These are phyloP conservation scores for Ooceraea biroi DNA, from an alignment of 1,140 invertebrate species.

Conservation along the genomic window DNA sequence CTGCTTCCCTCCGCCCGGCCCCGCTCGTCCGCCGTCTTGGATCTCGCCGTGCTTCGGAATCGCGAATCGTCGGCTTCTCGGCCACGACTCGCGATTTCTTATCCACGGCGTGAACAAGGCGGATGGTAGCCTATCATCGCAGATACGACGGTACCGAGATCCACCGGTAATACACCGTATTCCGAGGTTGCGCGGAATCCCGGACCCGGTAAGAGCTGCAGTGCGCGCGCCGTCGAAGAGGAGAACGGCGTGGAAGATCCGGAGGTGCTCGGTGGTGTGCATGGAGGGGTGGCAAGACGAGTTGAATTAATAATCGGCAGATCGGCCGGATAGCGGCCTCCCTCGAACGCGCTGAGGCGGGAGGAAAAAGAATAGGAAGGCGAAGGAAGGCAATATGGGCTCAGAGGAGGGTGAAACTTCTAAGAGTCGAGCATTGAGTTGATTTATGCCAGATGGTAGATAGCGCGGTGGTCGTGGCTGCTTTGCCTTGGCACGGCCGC, in stretches of 20 bases:
- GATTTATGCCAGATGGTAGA: conserved; percentile 85
- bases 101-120: conserved; percentile 60
- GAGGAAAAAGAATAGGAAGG: conserved; percentile 71
- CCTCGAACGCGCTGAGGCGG: conserved; percentile 62
- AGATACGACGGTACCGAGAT: conserved; percentile 12
- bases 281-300: conserved; percentile 67
- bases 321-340: conserved; percentile 75
- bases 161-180: background rate
- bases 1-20: background rate
- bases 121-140: conserved; percentile 49
- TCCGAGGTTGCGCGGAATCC: conserved; percentile 17
- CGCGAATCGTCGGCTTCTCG: conserved; percentile 9
- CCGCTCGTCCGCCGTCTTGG: background rate
- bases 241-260: conserved; percentile 39
- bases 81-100: conserved; percentile 28
- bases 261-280: conserved; percentile 38
- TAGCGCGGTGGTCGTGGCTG: conserved; percentile 75
- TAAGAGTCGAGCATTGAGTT: conserved; percentile 81
- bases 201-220: background rate
- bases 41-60: conserved; percentile 15
- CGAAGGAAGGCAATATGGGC: conserved; percentile 75
- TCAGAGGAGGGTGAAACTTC: conserved; percentile 78
- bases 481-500: conserved; percentile 74
- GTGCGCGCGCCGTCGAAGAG: background rate
- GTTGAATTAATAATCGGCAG: conserved; percentile 83